phyloP scores from a whole-genome alignment of 2,888 invertebrate genomes.

The Harpalus rubripes region DNA sequence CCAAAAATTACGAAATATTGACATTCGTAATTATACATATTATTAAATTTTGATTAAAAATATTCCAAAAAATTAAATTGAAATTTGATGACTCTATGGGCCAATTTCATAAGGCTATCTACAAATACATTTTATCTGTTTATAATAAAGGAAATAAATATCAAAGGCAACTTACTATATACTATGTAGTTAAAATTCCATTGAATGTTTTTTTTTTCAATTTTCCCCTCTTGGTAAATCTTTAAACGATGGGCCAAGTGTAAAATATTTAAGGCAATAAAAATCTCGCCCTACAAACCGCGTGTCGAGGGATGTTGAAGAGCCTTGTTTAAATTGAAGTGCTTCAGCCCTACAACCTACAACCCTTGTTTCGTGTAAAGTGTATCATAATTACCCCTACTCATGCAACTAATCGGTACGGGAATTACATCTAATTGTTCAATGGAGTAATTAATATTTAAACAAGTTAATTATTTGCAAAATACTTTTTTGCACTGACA shows the following conservation, averaged over 20 bases:
- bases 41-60: too few species aligned
- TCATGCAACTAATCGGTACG: conserved; percentile 58
- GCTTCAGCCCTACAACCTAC: background rate
- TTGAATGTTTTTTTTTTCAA: too few species aligned
- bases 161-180: too few species aligned
- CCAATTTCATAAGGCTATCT: too few species aligned
- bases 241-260: background rate
- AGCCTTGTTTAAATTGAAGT: background rate
- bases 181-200: too few species aligned
- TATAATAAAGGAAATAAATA: too few species aligned
- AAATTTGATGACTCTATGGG: too few species aligned
- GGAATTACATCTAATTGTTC: conserved; percentile 52
- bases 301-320: conserved; percentile 1
- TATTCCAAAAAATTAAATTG: too few species aligned
- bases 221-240: background rate
- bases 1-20: too few species aligned
- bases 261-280: conserved; percentile 7
- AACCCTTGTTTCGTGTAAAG: conserved; percentile 55
- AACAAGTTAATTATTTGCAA: background rate
- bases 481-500: too few species aligned
- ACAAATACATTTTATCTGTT: too few species aligned
- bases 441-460: conserved; percentile 47
- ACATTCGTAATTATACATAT: too few species aligned
- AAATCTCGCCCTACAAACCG: background rate
- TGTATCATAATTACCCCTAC: conserved; percentile 52